Evolutionary conservation across 2,888 invertebrate species (phyloP).

Genomic region (Temnothorax rugatulus): DNA sequence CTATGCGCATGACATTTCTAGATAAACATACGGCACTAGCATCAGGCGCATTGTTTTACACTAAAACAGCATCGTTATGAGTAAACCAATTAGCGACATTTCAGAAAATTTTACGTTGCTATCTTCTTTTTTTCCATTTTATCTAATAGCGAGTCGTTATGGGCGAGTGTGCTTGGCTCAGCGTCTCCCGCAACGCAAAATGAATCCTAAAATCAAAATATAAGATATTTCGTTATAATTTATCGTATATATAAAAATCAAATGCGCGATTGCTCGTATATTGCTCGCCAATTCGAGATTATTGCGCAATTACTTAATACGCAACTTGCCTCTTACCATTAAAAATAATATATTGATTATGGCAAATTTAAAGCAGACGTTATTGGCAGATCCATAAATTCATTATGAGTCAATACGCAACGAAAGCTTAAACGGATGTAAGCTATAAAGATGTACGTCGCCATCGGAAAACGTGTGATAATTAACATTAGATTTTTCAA

Average conservation of each 20-base stretch:
- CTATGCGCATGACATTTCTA: background rate
- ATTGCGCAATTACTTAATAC: background rate
- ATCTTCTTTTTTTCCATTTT: too few species aligned
- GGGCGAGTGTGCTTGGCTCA: too few species aligned
- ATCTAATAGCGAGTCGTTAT: too few species aligned
- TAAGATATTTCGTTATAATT: too few species aligned
- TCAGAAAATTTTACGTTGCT: background rate
- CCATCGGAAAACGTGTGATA: background rate
- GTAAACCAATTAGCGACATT: background rate
- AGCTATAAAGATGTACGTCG: background rate
- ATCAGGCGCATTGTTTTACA: background rate
- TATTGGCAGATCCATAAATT: background rate
- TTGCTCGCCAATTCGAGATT: too few species aligned
- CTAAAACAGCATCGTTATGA: background rate
- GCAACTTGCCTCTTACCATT: background rate
- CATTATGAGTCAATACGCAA: background rate
- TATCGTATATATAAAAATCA: too few species aligned
- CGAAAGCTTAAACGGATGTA: background rate
- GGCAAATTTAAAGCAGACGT: background rate
- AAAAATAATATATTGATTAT: background rate
- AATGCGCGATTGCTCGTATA: too few species aligned
- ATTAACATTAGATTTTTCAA: conserved; percentile 1
- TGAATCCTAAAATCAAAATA: too few species aligned
- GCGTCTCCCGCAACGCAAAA: too few species aligned
- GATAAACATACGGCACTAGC: background rate